Conservation (phyloP, 2,113 vertebrate species). For the Motacilla tschutschensis region DNA sequence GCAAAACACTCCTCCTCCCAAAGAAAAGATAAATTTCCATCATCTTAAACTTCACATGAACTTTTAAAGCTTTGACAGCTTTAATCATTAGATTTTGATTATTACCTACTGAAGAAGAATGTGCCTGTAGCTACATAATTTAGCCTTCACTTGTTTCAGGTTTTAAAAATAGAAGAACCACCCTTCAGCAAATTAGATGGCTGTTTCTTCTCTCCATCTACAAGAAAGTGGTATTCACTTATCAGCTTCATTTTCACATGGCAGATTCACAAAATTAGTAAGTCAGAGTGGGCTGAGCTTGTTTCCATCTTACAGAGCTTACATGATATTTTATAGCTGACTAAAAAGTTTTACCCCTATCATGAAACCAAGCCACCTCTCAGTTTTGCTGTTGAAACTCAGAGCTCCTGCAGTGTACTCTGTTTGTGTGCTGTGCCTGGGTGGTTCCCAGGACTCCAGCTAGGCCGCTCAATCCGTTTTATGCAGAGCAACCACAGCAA, state of each 20-base stretch:
- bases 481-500: neutral
- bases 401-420: neutral
- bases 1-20: neutral
- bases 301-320: neutral
- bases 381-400: neutral
- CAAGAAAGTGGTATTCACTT: neutral
- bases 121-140: neutral
- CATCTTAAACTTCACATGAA: neutral
- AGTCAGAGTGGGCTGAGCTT: neutral
- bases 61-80: conserved; percentile 8
- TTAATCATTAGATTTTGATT: conserved; percentile 7
- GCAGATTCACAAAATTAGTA: neutral
- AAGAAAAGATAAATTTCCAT: neutral
- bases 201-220: neutral
- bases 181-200: neutral
- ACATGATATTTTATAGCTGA: neutral
- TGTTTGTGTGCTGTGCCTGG: neutral
- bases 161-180: conserved; percentile 3
- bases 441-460: neutral
- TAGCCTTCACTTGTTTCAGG: neutral
- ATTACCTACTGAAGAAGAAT: neutral
- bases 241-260: neutral
- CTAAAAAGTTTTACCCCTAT: neutral
- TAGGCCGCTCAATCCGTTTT: neutral
- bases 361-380: neutral